phyloP scores from a whole-genome alignment of 2,113 vertebrate species.

The Xiphias gladius region DNA sequence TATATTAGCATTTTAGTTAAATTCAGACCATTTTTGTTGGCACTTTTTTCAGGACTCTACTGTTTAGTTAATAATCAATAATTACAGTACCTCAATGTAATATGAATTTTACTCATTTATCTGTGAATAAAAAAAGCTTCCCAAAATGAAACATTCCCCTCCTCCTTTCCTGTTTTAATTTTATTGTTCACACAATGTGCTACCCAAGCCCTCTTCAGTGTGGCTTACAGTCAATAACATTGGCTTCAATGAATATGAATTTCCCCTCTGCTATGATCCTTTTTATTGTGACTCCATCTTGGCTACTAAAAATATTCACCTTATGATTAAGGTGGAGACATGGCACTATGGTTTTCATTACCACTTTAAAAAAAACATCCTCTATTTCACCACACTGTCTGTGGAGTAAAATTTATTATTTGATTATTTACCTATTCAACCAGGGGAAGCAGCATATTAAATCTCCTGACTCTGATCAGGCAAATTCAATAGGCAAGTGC shows the following conservation, averaged over 20 bases:
- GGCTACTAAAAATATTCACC: constrained; percentile 46
- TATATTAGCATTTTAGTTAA: constrained; percentile 21
- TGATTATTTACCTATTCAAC: constrained; percentile 41
- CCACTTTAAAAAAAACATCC: not conserved
- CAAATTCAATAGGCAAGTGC: constrained; percentile 38
- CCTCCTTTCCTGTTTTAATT: constrained; percentile 14
- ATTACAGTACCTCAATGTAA: constrained; percentile 3
- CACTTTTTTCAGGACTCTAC: not conserved
- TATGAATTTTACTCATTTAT: constrained; percentile 12
- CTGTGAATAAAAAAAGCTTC: not conserved
- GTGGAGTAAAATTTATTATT: constrained; percentile 31
- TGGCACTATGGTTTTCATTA: constrained; percentile 13
- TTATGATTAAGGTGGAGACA: constrained; percentile 38
- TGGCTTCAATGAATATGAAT: constrained; percentile 33
- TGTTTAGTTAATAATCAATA: constrained; percentile 15
- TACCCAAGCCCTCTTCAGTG: not conserved
- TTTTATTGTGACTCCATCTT: constrained; percentile 39
- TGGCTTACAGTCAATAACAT: constrained; percentile 36
- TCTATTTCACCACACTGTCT: not conserved
- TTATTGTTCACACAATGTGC: constrained; percentile 16
- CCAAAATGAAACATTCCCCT: not conserved
- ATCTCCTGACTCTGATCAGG: constrained; percentile 31
- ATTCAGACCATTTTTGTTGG: not conserved
- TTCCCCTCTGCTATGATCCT: constrained; percentile 27
- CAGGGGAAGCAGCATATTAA: constrained; percentile 35